Conservation (phyloP, 92 coral and sea anemone species). For the Paragorgia papillata region DNA sequence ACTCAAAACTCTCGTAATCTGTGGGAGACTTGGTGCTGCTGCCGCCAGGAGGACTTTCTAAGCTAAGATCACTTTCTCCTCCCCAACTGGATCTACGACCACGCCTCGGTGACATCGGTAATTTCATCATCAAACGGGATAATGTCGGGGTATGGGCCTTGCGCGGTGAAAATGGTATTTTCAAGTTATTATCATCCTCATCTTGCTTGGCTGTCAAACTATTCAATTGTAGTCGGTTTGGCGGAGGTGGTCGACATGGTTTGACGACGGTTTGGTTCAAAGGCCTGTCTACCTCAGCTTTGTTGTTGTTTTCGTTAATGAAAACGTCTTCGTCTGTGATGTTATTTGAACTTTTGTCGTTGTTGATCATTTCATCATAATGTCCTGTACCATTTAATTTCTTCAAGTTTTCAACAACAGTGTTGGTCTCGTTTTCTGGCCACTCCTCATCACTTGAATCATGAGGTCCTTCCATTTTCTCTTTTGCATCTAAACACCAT, state of each 20-base stretch:
- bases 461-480: not conserved
- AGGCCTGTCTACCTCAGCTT: slow-evolving; percentile 2
- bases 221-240: not conserved
- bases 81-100: slow-evolving; percentile 41
- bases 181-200: slow-evolving; percentile 20
- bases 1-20: slow-evolving; percentile 55
- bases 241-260: slow-evolving; percentile 31
- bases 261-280: slow-evolving; percentile 29
- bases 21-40: slow-evolving; percentile 15
- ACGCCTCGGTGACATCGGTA: slow-evolving; percentile 38
- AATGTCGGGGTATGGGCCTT: slow-evolving; percentile 22
- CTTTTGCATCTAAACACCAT: not conserved
- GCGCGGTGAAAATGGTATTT: slow-evolving; percentile 32
- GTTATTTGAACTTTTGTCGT: not conserved
- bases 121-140: slow-evolving; percentile 13
- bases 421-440: slow-evolving; percentile 21
- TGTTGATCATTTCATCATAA: not conserved
- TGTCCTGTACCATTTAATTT: slow-evolving; percentile 8
- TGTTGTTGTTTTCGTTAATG: not conserved
- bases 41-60: slow-evolving; percentile 29
- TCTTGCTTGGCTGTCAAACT: slow-evolving; percentile 1
- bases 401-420: slow-evolving; percentile 41
- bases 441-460: slow-evolving; percentile 1
- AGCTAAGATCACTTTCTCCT: slow-evolving; percentile 26
- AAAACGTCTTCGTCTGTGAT: not conserved